Evolutionary conservation across 2,797 vertebrate species (phyloP), one percentile per base, ranked within the genome.

Genomic region (Toxotes lorentzi): DNA sequence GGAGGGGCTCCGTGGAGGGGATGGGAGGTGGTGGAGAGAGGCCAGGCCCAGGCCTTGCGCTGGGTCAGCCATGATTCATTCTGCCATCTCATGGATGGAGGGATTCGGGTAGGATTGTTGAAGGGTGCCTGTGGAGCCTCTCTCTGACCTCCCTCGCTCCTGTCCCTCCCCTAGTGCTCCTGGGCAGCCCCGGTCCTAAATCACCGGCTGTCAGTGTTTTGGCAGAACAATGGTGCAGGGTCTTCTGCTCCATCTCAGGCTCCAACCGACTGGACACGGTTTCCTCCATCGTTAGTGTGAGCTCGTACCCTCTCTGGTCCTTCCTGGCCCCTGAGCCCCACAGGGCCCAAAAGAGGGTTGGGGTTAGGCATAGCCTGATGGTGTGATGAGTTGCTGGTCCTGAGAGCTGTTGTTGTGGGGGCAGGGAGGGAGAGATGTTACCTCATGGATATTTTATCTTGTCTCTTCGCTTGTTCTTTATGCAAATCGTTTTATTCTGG

Each of bases 51-150:
- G 91, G 92, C 92, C 91, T 87, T 47, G 85, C 73, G 48, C 72
- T 88, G 89, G 94, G 94, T 94, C 91, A 93, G 92, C 87, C 90
- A 94, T 96, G 95, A 96, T 96, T 95, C 94, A 96, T 96, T 92
- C 93, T 93, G 91, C 95, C 94, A 94, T 95, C 93, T 93, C 93
- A 94, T 91, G 91, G 94, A 93, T 94, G 91, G 94, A 94, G 94
- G 95, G 91, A 86, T 95, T 92, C 62, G 88, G 83, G 88, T 84
- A 87, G 88, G 86, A 86, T 89, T 93, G 92, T 92, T 93, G 93
- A 94, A 93, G 91, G 91, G 91, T 88, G 91, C 92, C 91, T 87
- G 92, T 90, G 91, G 91, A 91, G 91, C 89, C 87, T 88, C 89
- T 89, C 77, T 75, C 89, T 94, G 92, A 92, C 92, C 93, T 92